phyloP scores from a whole-genome alignment of 2,797 vertebrate species.

The Clarias platycephalus region DNA sequence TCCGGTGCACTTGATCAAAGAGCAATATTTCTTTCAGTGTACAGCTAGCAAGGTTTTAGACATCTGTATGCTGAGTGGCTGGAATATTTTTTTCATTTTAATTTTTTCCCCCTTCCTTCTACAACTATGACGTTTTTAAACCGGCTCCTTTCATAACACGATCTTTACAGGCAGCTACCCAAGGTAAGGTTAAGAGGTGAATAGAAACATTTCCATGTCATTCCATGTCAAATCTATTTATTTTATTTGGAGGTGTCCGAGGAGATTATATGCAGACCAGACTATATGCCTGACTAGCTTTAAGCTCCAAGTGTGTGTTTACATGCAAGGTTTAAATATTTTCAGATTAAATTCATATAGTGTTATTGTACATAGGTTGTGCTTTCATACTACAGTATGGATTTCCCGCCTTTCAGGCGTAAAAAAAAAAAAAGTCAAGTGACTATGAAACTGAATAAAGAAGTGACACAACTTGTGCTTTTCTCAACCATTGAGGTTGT shows the following conservation, averaged over 20 bases:
- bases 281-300: no score
- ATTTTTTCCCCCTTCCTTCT: background rate
- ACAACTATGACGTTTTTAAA: background rate
- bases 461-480: background rate
- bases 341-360: background rate
- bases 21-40: background rate
- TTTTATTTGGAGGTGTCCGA: background rate
- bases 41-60: background rate
- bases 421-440: background rate
- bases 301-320: no score
- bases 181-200: constrained; percentile 1
- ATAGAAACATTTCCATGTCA: constrained; percentile 2
- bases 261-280: background rate
- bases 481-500: background rate
- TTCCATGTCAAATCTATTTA: background rate
- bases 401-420: background rate
- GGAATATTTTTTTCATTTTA: background rate
- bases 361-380: background rate
- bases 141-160: background rate
- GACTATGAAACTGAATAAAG: background rate
- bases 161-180: constrained; percentile 9
- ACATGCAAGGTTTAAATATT: background rate
- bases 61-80: background rate
- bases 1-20: background rate
- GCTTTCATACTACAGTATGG: no score